Conservation (phyloP, 2,797 vertebrate genomes). For the Takifugu ocellatus region DNA sequence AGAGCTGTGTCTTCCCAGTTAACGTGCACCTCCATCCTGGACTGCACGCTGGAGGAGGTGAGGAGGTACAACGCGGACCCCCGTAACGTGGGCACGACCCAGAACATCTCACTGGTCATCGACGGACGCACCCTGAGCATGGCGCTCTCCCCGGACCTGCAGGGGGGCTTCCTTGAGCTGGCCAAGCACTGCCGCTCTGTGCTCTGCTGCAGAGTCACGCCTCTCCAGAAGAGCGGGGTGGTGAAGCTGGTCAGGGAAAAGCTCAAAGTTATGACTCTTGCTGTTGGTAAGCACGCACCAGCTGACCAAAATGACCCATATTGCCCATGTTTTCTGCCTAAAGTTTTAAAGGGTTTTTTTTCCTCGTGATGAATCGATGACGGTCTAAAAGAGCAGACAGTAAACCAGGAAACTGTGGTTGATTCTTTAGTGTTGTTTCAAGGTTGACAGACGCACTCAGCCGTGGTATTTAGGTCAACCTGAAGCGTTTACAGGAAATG, state of each 20-base stretch:
- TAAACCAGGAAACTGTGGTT: no score
- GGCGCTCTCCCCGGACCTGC: slow-evolving; percentile 80
- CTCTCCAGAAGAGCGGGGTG: slow-evolving; percentile 87
- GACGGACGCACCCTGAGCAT: slow-evolving; percentile 81
- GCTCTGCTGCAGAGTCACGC: slow-evolving; percentile 88
- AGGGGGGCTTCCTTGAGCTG: slow-evolving; percentile 81
- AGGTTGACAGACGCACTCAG: no score
- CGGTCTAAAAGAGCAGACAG: no score
- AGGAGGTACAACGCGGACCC: slow-evolving; percentile 60
- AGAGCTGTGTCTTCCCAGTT: slow-evolving; percentile 68
- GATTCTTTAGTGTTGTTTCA: no score
- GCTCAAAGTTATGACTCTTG: slow-evolving; percentile 85
- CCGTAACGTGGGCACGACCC: slow-evolving; percentile 42
- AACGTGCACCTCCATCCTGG: slow-evolving; percentile 81
- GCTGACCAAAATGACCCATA: not conserved
- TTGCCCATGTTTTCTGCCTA: no score
- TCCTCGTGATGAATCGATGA: no score
- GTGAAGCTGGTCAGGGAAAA: slow-evolving; percentile 82
- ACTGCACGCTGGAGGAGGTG: slow-evolving; percentile 84
- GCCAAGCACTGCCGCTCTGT: slow-evolving; percentile 78
- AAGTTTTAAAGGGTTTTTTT: no score
- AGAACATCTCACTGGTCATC: slow-evolving; percentile 81
- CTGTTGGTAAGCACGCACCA: slow-evolving; percentile 78
- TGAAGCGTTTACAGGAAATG: no score
- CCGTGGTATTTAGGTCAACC: no score